Base-by-base conservation (phyloP, 2,113 vertebrate genomes). In the Passer domesticus region DNA sequence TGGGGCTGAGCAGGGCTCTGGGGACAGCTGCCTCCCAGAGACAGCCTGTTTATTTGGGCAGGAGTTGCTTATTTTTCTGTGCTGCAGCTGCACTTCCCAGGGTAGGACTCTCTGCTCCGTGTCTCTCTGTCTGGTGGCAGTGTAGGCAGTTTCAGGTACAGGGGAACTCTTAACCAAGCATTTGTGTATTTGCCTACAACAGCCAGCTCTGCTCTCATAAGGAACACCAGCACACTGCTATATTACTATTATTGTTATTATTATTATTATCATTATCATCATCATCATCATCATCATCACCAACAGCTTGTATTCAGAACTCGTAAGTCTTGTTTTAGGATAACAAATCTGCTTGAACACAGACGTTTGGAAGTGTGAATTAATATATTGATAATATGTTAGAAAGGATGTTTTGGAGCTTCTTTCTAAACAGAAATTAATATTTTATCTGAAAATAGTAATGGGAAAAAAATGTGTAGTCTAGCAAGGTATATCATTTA, bases 401-500 rank as follows among this genome's bases (percentile, higher is more conserved):
- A 55, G 33, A 44, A 63, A 58, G 25, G 53, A 41, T 85, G 44
- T 59, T 89, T 87, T 72, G 11, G 10, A 73, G 49, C 35, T 72
- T 66, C 58, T 90, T 87, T 94, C 82, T 50, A 91, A 82, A 46
- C 50, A 84, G 72, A 88, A 84, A 92, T 91, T 53, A 84, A 39
- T 27, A 35, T 90, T 94, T 93, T 94, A 25, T 94, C 47, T 76
- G 76, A 63, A 94, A 96, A 84, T 8, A 82, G 41, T 77, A 92
- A 90, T 70, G 59, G 69, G n/a, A 79, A 52, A 66, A 82, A 92
- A 93, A 95, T 70, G 82, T 85, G 35, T 81, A 81, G 88, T 96
- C 94, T 78, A 74, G 39, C 12, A 37, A 84, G 27, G 47, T 85
- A 28, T 89, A 63, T 94, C 5, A 78, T 97, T 97, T 97, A 95